These are phyloP conservation scores for Thera obeliscata DNA, from an alignment of 2,888 invertebrate species.

Conservation along the genomic window DNA sequence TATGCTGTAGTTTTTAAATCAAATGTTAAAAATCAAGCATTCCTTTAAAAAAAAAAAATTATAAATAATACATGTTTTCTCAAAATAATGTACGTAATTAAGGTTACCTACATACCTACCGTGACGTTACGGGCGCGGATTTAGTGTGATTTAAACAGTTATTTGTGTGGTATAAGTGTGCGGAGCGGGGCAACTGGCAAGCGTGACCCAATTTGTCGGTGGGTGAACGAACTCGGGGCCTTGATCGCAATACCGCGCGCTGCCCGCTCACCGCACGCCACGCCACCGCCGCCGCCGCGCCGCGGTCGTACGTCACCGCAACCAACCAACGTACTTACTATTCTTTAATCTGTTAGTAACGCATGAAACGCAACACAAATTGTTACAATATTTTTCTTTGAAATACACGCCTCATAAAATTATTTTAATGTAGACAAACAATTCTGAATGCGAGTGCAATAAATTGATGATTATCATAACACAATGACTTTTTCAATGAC, in stretches of 20 bases:
- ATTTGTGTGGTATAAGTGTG: conserved; percentile 69
- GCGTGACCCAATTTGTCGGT: conserved; percentile 77
- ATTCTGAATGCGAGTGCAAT: conserved; percentile 36
- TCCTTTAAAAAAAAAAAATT: background rate
- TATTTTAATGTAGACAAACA: conserved; percentile 38
- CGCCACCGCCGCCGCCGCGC: background rate
- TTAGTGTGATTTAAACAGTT: conserved; percentile 77
- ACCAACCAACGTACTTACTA: conserved; percentile 32
- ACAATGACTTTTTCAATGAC: background rate
- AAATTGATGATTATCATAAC: conserved; percentile 35
- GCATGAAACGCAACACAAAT: conserved; percentile 55
- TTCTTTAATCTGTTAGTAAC: conserved; percentile 25
- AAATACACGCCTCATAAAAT: conserved; percentile 49
- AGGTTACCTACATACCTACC: conserved; percentile 60
- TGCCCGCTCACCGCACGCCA: conserved; percentile 47
- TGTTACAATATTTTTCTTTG: conserved; percentile 62
- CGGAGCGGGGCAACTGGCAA: conserved; percentile 61
- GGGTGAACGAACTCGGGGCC: conserved; percentile 83
- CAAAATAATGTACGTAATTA: conserved; percentile 51
- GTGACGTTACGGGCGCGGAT: conserved; percentile 76
- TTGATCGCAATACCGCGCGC: conserved; percentile 81
- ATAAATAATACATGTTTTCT: conserved; percentile 28
- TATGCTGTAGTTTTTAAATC: background rate
- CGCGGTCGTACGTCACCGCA: conserved; percentile 57
- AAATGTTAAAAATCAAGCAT: background rate